Conservation (phyloP, 2,888 invertebrate genomes). For the Nymphalis c-album region DNA sequence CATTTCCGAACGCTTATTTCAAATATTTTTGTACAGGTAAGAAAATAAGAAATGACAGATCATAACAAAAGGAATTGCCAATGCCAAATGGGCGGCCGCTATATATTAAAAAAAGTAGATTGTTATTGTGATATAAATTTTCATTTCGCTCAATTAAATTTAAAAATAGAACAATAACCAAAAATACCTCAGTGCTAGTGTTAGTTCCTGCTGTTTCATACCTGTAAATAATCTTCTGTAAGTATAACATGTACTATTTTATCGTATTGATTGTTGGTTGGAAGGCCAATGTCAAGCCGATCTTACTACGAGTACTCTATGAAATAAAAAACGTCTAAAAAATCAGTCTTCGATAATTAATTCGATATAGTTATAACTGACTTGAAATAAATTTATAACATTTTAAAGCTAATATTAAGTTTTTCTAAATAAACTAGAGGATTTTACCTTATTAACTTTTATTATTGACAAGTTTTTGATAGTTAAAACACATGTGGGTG, state of each 20-base stretch:
- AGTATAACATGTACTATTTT: conserved; percentile 55
- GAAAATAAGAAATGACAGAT: conserved; percentile 22
- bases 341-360: not conserved
- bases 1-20: conserved; percentile 2
- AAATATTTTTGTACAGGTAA: conserved; percentile 15
- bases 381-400: too few species aligned
- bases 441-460: too few species aligned
- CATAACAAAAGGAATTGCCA: conserved; percentile 20
- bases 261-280: conserved; percentile 66
- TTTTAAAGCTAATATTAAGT: too few species aligned
- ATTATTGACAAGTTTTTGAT: too few species aligned
- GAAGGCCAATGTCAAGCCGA: conserved; percentile 75
- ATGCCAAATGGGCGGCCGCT: conserved; percentile 20
- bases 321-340: conserved; percentile 32
- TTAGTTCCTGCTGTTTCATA: conserved; percentile 48
- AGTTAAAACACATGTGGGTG: too few species aligned
- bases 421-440: too few species aligned
- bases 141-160: conserved; percentile 14
- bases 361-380: not conserved
- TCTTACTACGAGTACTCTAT: conserved; percentile 38
- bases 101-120: conserved; percentile 10
- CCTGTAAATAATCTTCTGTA: conserved; percentile 52
- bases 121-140: conserved; percentile 18
- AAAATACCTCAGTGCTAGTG: conserved; percentile 52
- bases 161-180: conserved; percentile 21